Evolutionary conservation across 2,113 vertebrate species (phyloP), one percentile per base, ranked within the genome.

Genomic region (Campylomormyrus tamandua): DNA sequence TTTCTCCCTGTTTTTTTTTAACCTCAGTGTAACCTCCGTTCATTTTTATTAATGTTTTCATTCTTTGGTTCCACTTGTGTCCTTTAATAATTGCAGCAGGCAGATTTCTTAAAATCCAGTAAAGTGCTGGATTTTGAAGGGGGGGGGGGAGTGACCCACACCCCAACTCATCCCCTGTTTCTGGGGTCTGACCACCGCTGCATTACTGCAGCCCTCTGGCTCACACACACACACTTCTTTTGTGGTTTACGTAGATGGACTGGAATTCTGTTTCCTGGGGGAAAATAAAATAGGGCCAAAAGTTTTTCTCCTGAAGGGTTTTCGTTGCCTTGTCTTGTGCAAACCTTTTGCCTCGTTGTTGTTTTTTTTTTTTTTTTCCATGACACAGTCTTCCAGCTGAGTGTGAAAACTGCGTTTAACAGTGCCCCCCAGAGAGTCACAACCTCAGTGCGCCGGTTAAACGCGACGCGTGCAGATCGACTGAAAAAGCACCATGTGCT

Each of bases 1-100:
- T 91, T 93, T 46, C 19, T 46, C 90, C 49, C 48, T 90, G 91
- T 93, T 92, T 70, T n/a, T 70, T 66, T 94, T 90, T 93, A 91
- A 92, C 93, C 93, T 90, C 93, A 45, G 31, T 90, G 31, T 90
- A 74, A 45, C 50, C 56, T 86, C 10, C 46, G 0, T 87, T 90
- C 66, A 21, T 77, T 87, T 87, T 87, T 45, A n/a, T 84, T 27
- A 27, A n/a, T 19, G 9, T 11, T 85, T 83, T 83, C 21, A 11
- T 56, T 88, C 45, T 80, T 24, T 11, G n/a, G 74, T 49, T 48
- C 27, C 21, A 15, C 31, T 88, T 35, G 85, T 49, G 87, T 66
- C 53, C 7, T 11, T 66, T 53, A 31, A 53, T 45, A 31, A 87
- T 7, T 49, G 84, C 49, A 52, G 84, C 27, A 87, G 50, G 50